phyloP scores from a whole-genome alignment of 2,888 invertebrate genomes.

The Leistus spinibarbis region DNA sequence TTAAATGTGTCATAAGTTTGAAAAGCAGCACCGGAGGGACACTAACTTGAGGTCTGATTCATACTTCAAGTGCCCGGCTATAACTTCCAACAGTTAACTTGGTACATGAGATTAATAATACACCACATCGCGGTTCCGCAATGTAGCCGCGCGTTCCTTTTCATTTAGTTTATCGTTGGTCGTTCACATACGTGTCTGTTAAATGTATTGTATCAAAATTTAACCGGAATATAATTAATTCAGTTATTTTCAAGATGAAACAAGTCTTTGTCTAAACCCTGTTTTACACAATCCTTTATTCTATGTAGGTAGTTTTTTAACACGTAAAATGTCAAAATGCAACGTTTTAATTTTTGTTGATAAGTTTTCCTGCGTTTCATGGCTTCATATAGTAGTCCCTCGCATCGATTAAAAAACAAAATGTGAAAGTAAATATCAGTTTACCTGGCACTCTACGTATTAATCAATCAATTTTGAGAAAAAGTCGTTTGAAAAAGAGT shows the following conservation, averaged over 20 bases:
- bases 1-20: constrained; percentile 43
- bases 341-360: too few relatives aligned
- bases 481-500: too few relatives aligned
- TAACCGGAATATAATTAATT: not conserved
- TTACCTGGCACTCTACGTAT: too few relatives aligned
- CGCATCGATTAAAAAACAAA: too few relatives aligned
- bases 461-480: too few relatives aligned
- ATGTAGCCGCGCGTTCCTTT: constrained; percentile 16
- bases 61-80: constrained; percentile 27
- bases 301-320: not conserved
- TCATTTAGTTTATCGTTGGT: constrained; percentile 33
- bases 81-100: constrained; percentile 32
- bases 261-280: not conserved
- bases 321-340: too few relatives aligned
- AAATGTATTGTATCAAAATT: not conserved
- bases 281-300: not conserved
- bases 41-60: constrained; percentile 43
- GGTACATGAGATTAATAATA: constrained; percentile 29
- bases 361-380: too few relatives aligned
- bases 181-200: not conserved
- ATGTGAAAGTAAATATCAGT: too few relatives aligned
- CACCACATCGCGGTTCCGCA: constrained; percentile 9
- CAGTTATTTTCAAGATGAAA: not conserved
- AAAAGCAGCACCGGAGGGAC: constrained; percentile 43
- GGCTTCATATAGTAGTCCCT: too few relatives aligned